Evolutionary conservation across 2,797 vertebrate genomes (phyloP).

Genomic region (Anableps anableps): DNA sequence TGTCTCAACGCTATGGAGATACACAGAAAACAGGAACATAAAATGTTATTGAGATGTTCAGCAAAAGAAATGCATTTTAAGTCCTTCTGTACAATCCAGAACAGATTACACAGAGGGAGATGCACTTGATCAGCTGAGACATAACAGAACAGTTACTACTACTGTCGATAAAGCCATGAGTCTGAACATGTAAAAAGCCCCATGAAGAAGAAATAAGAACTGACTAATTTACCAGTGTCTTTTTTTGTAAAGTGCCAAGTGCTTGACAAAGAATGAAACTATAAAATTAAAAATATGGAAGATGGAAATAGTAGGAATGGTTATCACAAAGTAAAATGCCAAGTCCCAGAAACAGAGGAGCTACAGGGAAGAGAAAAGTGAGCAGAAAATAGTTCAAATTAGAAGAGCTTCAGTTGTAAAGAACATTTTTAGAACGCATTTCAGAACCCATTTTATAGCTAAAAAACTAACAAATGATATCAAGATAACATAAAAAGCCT

Average conservation of each 20-base stretch:
- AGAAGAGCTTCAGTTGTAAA: neutral
- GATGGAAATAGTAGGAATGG: constrained; percentile 90
- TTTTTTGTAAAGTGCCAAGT: constrained; percentile 83
- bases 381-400: constrained; percentile 39
- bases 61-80: constrained; percentile 58
- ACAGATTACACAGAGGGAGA: constrained; percentile 37
- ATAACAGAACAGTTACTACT: constrained; percentile 23
- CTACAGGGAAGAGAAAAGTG: constrained; percentile 77
- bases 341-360: constrained; percentile 94
- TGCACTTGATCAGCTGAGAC: constrained; percentile 45
- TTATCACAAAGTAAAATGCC: constrained; percentile 99
- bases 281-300: constrained; percentile 54
- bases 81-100: constrained; percentile 46
- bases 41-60: constrained; percentile 60
- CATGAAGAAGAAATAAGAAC: constrained; percentile 32
- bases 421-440: neutral
- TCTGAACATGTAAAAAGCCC: constrained; percentile 21
- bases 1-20: constrained; percentile 89
- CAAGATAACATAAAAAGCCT: neutral
- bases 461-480: neutral
- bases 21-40: constrained; percentile 73
- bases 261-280: constrained; percentile 68
- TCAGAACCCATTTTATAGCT: neutral
- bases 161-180: constrained; percentile 31
- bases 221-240: constrained; percentile 45